Base-by-base conservation (phyloP, 2,797 vertebrate genomes). In the Synaphobranchus kaupii region DNA sequence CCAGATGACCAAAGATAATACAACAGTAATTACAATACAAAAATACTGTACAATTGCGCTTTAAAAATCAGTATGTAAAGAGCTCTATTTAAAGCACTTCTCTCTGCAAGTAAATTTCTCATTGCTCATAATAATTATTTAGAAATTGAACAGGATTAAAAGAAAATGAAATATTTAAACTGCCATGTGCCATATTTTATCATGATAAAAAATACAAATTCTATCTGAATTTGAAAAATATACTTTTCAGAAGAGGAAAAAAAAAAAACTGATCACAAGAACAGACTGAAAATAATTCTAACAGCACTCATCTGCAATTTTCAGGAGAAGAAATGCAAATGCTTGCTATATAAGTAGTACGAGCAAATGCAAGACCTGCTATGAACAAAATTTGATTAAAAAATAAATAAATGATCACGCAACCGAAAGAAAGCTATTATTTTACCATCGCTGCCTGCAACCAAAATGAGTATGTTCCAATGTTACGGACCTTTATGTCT, bases 21-120 rank as follows among this genome's bases (percentile, higher is more conserved):
- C 90, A 84, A 87, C 28, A 91, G 92, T 93, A 93, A 91, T 94
- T 94, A 92, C 88, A 93, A 93, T 96, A 96, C 86, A 96, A 96
- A 96, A 96, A 96, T 96, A 96, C 96, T 96, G 95, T 95, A 95
- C 95, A 96, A 91, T 91, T 91, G 88, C 90, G 87, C 87, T 92
- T 92, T 92, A 86, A 93, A 94, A 93, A 91, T 90, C 89, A 84
- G 58, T 85, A 82, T 22, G 86, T 86, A 73, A 88, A 92, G 90
- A 92, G 89, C 91, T 91, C 89, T 89, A 88, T 90, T 87, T 88
- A 88, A 89, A 92, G 91, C 90, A 90, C 88, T 92, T 89, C 63
- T 89, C 63, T 87, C 85, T 88, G 73, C 83, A 83, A 50, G 85
- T 87, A 87, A 88, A 83, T 88, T 88, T 89, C 84, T 86, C 88